Evolutionary conservation across 2,888 invertebrate species (phyloP), one percentile per base, ranked within the genome.

Genomic region (Polietes domitor): DNA sequence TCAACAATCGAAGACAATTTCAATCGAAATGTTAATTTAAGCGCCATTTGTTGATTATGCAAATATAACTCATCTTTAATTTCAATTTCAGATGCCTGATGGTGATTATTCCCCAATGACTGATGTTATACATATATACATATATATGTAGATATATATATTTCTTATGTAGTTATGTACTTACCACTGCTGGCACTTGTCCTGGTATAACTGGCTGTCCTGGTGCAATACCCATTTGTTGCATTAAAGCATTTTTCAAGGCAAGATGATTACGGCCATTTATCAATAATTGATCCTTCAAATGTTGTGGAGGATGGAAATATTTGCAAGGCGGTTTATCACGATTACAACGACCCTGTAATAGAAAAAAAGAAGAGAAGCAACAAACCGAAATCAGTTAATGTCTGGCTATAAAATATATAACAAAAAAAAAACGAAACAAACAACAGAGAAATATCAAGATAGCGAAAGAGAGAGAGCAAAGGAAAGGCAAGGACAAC

Each of bases 291-390:
- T 99, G 99, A 94, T 99, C 99, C 94, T 99, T 99, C 91, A 99
- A 95, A 93, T 99, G 99, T 93, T 99, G 99, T 89, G 99, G 99
- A 89, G 99, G 99, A 94, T 99, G 99, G 94, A 99, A 98, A 94
- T 99, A 99, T 95, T 99, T 99, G 97, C 99, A 99, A 91, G 99
- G 99, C 88, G 99, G 99, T 93, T 99, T 99, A 94, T 99, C 99
- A 91, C 99, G 96, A 93, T 99, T 99, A 95, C 99, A 99, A 94
- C 99, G 98, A 92, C 99, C 99, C 99, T 99, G 95, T 53, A 85
- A 70, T 78, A 81, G 10, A 73, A 71, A 72, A 10, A 71, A 72
- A 10, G 50, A 71, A 72, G 24, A 55, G 32, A 50, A 70, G 70
- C 43, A 32, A 61, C 24, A n/a, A 55, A n/a, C n/a, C n/a, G n/a